phyloP scores from a whole-genome alignment of 1,140 invertebrate genomes.

The Aphaenogaster ashmeadi region DNA sequence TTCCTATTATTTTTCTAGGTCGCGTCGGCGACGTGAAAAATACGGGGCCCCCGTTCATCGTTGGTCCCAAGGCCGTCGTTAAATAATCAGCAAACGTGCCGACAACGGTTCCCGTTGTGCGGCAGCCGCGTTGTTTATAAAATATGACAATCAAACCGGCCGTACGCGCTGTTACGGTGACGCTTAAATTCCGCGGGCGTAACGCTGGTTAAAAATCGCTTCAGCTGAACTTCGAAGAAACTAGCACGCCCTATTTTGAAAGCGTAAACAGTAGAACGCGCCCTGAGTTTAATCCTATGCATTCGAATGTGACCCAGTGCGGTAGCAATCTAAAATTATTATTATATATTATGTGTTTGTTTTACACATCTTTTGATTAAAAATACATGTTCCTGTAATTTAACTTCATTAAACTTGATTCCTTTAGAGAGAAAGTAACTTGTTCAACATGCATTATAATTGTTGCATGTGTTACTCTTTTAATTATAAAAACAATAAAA shows the following conservation, averaged over 20 bases:
- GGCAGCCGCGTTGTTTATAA: conserved; percentile 67
- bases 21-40: conserved; percentile 62
- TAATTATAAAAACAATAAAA: neutral
- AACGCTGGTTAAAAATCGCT: conserved; percentile 28
- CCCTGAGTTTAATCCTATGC: neutral
- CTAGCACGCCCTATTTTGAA: conserved; percentile 13
- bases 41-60: neutral
- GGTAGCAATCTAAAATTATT: neutral
- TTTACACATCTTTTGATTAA: neutral
- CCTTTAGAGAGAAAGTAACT: neutral
- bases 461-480: neutral
- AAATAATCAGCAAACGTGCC: conserved; percentile 60
- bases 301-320: neutral
- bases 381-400: neutral
- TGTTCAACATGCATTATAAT: neutral
- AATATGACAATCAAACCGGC: conserved; percentile 70
- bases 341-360: neutral
- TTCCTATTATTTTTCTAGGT: conserved; percentile 61
- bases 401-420: neutral
- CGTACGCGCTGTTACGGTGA: conserved; percentile 19
- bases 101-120: conserved; percentile 62
- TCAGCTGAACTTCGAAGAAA: neutral
- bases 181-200: conserved; percentile 17
- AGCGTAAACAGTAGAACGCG: neutral
- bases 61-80: conserved; percentile 27